Evolutionary conservation across 2,113 vertebrate genomes (phyloP).

Genomic region (Fregetta grallaria): DNA sequence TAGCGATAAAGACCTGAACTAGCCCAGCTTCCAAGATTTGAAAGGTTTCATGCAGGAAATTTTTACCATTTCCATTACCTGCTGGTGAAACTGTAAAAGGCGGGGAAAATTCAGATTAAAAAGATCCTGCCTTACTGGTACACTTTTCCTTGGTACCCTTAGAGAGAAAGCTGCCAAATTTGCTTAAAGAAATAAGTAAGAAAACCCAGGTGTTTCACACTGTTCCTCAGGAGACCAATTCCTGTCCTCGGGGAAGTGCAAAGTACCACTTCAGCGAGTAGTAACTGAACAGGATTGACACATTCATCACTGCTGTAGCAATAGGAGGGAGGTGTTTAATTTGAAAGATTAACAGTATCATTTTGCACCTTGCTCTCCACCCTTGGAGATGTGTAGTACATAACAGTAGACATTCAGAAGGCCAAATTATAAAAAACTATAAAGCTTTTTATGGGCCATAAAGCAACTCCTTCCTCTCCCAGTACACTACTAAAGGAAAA

Average conservation of each 20-base stretch:
- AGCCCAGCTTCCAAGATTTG: background rate
- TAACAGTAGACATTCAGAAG: background rate
- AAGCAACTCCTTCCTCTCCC: background rate
- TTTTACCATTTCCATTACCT: background rate
- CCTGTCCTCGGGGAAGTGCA: background rate
- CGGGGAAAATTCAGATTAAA: background rate
- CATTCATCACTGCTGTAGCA: background rate
- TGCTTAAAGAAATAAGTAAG: background rate
- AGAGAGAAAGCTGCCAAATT: background rate
- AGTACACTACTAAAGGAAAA: background rate
- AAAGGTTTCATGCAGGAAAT: background rate
- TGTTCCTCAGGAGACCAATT: background rate
- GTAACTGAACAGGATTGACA: background rate
- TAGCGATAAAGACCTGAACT: background rate
- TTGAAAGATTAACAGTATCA: background rate
- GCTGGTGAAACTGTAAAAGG: background rate
- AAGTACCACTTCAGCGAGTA: background rate
- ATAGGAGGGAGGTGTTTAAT: background rate
- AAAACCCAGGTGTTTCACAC: background rate
- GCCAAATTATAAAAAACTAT: background rate
- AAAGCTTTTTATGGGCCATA: background rate
- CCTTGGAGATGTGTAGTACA: background rate
- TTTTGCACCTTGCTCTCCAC: background rate
- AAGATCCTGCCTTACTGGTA: background rate
- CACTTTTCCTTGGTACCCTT: background rate